These are phyloP conservation scores for Parapristionchus giblindavisi DNA, from an alignment of 2,888 invertebrate genomes.

Conservation along the genomic window DNA sequence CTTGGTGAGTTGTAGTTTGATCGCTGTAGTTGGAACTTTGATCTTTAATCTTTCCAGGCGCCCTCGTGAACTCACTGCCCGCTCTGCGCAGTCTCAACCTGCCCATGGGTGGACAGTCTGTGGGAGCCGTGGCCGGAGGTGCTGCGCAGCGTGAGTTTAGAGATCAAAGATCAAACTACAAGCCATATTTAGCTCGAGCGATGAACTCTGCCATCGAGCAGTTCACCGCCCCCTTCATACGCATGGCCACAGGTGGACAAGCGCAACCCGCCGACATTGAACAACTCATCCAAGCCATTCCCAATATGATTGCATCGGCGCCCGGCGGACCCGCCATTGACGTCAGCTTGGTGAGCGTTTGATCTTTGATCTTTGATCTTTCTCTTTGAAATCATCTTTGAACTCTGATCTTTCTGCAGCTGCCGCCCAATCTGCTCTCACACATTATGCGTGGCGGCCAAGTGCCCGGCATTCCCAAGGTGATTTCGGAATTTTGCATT, in stretches of 20 bases:
- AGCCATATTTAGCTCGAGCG: neutral
- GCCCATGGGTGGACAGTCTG: neutral
- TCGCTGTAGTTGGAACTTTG: neutral
- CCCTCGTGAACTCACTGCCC: constrained; percentile 20
- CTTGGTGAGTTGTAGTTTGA: constrained; percentile 11
- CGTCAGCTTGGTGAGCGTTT: constrained; percentile 51
- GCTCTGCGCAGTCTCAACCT: constrained; percentile 22
- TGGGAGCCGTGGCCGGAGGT: constrained; percentile 6
- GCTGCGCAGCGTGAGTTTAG: neutral
- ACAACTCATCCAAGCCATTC: constrained; percentile 60
- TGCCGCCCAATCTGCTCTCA: constrained; percentile 62
- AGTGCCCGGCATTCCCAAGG: constrained; percentile 65
- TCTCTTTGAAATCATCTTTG: neutral
- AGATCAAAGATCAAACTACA: neutral
- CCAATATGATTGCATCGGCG: constrained; percentile 64
- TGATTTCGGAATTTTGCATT: neutral
- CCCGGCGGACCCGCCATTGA: constrained; percentile 63
- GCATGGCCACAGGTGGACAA: constrained; percentile 31
- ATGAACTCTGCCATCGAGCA: constrained; percentile 33
- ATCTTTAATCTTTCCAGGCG: constrained; percentile 4
- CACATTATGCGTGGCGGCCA: constrained; percentile 67
- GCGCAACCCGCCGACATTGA: constrained; percentile 33
- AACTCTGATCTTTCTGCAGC: constrained; percentile 42
- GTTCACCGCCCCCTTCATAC: constrained; percentile 26
- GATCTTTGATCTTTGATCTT: neutral